Base-by-base conservation (phyloP, 2,888 invertebrate genomes). In the Brachypalpus laphriformis region DNA sequence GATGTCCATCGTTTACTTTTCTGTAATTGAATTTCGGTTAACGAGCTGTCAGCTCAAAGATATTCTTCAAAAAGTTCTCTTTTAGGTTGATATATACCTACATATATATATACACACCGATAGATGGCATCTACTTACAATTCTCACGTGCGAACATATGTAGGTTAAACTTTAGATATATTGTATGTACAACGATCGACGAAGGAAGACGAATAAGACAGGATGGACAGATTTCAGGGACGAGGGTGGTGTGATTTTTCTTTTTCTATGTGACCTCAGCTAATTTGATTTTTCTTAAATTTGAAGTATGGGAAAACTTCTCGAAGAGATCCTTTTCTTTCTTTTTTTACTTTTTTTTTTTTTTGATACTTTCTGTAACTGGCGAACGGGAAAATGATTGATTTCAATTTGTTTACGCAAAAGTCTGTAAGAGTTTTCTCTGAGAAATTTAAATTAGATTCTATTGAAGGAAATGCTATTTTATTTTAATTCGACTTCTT, bases 1-100 rank as follows among this genome's bases (percentile, higher is more conserved):
- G 71, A 78, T 71, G 63, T 70, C 70, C 71, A 71, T 56, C 71
- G 78, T 78, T 78, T 71, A 78, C 71, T 78, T 78, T 71, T 57
- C 78, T 63, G 65, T 71, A 78, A 78, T 71, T 78, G 78, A 78
- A 78, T 78, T 78, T 78, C 63, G 71, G 65, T 78, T 78, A 78
- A 78, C 78, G 71, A 71, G 78, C 71, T 78, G 78, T 65, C 78
- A 71, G 47, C 61, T 70, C 63, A 70, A 54, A 77, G 70, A 54
- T 56, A 63, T 76, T 59, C 70, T 77, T 70, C n/a, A 47, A 45
- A 59, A 54, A 66, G 3, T 51, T 14, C 9, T 40, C 37, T 22
- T 51, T 54, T 18, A 3, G 40, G 18, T 34, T 31, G 20, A 34
- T 22, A 57, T 57, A n/a, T n/a, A n/a, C n/a, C n/a, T n/a, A 56